phyloP scores from a whole-genome alignment of 2,113 vertebrate species.

The Dasypus novemcinctus region DNA sequence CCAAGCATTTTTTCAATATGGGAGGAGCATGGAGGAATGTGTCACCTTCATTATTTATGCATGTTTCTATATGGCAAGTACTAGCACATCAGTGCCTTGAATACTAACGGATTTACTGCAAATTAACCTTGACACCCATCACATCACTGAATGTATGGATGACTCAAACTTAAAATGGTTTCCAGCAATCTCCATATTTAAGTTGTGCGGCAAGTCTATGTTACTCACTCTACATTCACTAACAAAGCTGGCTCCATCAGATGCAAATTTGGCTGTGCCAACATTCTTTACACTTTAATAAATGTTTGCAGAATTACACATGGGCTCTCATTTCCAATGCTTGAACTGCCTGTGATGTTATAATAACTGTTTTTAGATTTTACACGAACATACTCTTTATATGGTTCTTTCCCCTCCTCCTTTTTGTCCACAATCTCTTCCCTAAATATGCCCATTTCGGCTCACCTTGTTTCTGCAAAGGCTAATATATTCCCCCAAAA shows the following conservation, averaged over 20 bases:
- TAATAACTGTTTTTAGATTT: background rate
- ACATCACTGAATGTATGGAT: background rate
- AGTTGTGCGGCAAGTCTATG: background rate
- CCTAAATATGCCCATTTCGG: background rate
- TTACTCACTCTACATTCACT: background rate
- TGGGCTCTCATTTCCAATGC: background rate
- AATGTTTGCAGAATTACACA: background rate
- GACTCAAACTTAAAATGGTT: constrained; percentile 6
- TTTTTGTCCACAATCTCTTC: background rate
- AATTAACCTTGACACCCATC: constrained; percentile 7
- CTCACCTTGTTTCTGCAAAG: background rate
- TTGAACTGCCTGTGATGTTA: background rate
- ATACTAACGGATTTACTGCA: constrained; percentile 19
- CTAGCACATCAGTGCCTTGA: background rate
- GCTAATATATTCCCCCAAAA: background rate
- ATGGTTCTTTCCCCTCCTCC: background rate
- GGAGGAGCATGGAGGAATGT: background rate
- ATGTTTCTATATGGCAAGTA: background rate
- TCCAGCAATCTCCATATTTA: background rate
- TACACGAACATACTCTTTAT: constrained; percentile 8
- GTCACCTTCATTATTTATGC: background rate
- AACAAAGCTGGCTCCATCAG: background rate
- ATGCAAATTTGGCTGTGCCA: constrained; percentile 16
- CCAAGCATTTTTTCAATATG: background rate
- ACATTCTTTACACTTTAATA: background rate